Evolutionary conservation across 92 coral and sea anemone genomes (phyloP).

Genomic region (Epizoanthus rinbou): DNA sequence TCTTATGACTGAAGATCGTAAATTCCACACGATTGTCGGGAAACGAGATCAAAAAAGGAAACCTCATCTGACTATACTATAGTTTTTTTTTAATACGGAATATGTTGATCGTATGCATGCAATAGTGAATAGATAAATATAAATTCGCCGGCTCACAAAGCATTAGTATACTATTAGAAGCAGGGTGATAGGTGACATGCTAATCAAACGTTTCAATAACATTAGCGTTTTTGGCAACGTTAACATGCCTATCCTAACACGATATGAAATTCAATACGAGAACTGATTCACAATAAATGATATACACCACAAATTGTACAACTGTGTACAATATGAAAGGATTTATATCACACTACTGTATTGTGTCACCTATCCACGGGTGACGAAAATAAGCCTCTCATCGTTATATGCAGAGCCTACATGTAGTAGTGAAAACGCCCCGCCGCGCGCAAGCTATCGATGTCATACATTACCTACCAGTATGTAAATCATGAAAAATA

Average conservation of each 20-base stretch:
- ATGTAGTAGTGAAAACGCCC: background rate
- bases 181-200: background rate
- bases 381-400: background rate
- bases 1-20: background rate
- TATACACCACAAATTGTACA: background rate
- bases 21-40: background rate
- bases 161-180: background rate
- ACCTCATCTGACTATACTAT: background rate
- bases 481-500: background rate
- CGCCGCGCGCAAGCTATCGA: background rate
- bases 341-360: background rate
- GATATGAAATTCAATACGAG: constrained; percentile 32
- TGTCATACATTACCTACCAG: background rate
- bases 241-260: constrained; percentile 12
- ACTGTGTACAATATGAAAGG: background rate
- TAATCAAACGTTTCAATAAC: constrained; percentile 2
- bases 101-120: background rate
- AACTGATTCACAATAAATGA: background rate
- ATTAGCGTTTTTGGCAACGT: constrained; percentile 9
- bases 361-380: background rate
- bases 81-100: background rate
- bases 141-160: background rate
- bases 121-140: constrained; percentile 2
- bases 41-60: background rate
- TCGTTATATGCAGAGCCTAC: too few species aligned